Evolutionary conservation across 2,797 vertebrate genomes (phyloP).

Genomic region (Neosalanx taihuensis): DNA sequence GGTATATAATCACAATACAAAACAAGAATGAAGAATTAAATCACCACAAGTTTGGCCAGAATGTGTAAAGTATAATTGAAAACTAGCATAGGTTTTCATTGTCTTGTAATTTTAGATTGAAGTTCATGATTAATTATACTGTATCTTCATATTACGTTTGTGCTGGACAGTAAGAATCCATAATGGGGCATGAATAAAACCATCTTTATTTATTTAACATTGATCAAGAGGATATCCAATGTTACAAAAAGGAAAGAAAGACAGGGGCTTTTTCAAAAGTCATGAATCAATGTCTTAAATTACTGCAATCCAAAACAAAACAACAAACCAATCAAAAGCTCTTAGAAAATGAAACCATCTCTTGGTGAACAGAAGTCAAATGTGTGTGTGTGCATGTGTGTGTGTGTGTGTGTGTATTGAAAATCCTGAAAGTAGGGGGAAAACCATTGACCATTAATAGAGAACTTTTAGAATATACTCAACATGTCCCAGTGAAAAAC

Average conservation of each 20-base stretch:
- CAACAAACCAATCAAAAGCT: conserved; percentile 45
- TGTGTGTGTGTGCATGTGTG: conserved; percentile 13
- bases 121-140: conserved; percentile 22
- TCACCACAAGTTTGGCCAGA: neutral
- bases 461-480: conserved; percentile 38
- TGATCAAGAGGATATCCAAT: conserved; percentile 61
- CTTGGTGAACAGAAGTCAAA: conserved; percentile 34
- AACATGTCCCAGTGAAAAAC: conserved; percentile 25
- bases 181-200: conserved; percentile 52
- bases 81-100: neutral
- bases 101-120: conserved; percentile 4
- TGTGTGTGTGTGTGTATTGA: conserved; percentile 9
- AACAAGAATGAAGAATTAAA: too few species aligned
- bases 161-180: conserved; percentile 36
- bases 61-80: neutral
- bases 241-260: conserved; percentile 57
- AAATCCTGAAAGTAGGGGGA: conserved; percentile 19
- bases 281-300: conserved; percentile 68
- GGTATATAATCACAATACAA: too few species aligned
- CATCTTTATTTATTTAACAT: conserved; percentile 71
- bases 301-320: conserved; percentile 48
- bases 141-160: neutral
- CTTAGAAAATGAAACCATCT: conserved; percentile 52
- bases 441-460: conserved; percentile 23
- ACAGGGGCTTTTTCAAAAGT: conserved; percentile 57